Evolutionary conservation across 2,113 vertebrate genomes (phyloP).

Genomic region (Rallus limicola): DNA sequence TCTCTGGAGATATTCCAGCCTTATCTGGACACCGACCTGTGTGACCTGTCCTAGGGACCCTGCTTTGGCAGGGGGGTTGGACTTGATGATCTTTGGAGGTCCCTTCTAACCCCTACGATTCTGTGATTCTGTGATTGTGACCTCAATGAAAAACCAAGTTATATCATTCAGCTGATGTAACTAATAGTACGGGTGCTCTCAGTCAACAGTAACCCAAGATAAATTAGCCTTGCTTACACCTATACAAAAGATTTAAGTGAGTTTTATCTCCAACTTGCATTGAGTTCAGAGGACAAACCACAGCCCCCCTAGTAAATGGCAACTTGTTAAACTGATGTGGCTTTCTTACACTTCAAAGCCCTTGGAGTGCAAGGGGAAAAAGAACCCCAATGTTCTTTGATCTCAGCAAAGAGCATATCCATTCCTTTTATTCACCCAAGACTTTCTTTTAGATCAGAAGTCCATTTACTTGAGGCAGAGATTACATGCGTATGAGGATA

Average conservation of each 20-base stretch:
- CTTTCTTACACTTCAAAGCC: neutral
- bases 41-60: no score
- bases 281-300: neutral
- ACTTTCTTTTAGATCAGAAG: neutral
- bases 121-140: no score
- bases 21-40: no score
- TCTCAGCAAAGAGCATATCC: neutral
- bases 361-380: accelerated
- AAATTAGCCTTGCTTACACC: neutral
- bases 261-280: neutral
- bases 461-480: neutral
- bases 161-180: neutral
- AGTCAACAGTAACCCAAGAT: neutral
- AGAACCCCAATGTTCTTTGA: neutral
- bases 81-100: no score
- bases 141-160: accelerated
- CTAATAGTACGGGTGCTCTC: accelerated
- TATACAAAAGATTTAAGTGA: accelerated
- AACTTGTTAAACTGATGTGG: neutral
- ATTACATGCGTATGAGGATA: neutral
- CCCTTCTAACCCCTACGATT: no score
- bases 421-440: neutral
- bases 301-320: neutral
- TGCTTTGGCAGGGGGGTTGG: no score
- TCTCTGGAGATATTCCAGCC: no score